A percentile compares a stretch with the other conserved stretches of the same genome.
These are phyloP conservation scores for Sminthurinus aureus DNA, from an alignment of 2,888 invertebrate species.

Conservation along the genomic window DNA sequence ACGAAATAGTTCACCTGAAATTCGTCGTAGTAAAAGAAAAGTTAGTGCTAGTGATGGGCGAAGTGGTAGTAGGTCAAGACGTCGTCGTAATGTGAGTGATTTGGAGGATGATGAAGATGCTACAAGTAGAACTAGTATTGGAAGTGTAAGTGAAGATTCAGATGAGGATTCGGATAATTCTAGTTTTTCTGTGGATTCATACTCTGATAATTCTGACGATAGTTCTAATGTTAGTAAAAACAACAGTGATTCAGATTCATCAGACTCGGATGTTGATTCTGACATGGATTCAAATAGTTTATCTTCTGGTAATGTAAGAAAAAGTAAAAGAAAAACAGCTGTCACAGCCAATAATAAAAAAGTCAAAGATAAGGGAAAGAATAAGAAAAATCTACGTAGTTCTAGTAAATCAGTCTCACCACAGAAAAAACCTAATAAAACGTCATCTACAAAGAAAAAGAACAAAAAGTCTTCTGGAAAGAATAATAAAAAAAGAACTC, in stretches of 20 bases:
- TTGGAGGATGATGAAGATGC: conserved; percentile 54
- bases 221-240: conserved; percentile 20
- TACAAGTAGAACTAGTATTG: conserved; percentile 43
- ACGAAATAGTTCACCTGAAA: conserved; percentile 20
- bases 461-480: conserved; percentile 16
- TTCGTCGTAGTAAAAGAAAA: conserved; percentile 25
- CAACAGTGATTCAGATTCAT: conserved; percentile 45
- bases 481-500: conserved; percentile 21
- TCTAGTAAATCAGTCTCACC: conserved; percentile 24
- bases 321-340: conserved; percentile 25
- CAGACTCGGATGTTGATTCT: conserved; percentile 33
- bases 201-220: conserved; percentile 38
- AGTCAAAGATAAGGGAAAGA: background rate
- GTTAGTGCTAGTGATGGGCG: conserved; percentile 24
- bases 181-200: conserved; percentile 39
- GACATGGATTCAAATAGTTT: conserved; percentile 36
- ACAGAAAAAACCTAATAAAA: conserved; percentile 25
- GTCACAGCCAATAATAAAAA: conserved; percentile 30
- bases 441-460: conserved; percentile 25
- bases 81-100: conserved; percentile 45
- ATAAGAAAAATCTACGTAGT: conserved; percentile 12
- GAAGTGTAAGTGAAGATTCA: conserved; percentile 34
- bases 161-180: conserved; percentile 37
- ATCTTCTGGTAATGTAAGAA: conserved; percentile 31
- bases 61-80: background rate